phyloP scores from a whole-genome alignment of 2,888 invertebrate genomes.

The Nomada fucata region DNA sequence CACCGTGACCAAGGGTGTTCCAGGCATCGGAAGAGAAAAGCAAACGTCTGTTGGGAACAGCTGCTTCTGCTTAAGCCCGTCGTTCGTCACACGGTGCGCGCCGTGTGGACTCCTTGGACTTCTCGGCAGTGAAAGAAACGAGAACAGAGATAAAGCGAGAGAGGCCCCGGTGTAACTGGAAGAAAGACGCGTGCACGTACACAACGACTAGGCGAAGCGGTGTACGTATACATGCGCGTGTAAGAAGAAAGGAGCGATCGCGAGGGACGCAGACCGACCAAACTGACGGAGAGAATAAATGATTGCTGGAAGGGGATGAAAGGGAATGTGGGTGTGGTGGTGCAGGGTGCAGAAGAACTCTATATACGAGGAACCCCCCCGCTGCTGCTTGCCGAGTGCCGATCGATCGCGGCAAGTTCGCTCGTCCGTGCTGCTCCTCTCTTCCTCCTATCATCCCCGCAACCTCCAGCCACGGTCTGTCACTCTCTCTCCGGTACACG shows the following conservation, averaged over 20 bases:
- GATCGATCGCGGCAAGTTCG: constrained; percentile 77
- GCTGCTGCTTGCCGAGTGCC: constrained; percentile 73
- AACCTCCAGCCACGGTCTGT: constrained; percentile 14
- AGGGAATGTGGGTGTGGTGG: constrained; percentile 56
- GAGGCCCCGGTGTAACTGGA: constrained; percentile 17
- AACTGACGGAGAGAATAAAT: constrained; percentile 2
- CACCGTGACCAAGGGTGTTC: not conserved
- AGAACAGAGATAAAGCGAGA: constrained; percentile 5
- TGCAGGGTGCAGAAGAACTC: constrained; percentile 59
- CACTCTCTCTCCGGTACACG: constrained; percentile 34
- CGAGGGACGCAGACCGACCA: not conserved
- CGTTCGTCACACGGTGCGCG: constrained; percentile 54
- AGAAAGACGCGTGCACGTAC: constrained; percentile 23
- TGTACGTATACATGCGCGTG: not conserved
- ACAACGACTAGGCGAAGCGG: constrained; percentile 15
- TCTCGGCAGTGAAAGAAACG: constrained; percentile 1
- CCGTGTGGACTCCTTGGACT: constrained; percentile 30
- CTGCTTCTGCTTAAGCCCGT: constrained; percentile 62
- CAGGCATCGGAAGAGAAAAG: constrained; percentile 28
- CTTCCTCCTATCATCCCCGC: not conserved
- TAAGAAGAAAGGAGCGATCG: not conserved
- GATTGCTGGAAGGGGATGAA: constrained; percentile 34
- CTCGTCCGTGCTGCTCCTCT: constrained; percentile 61
- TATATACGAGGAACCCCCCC: constrained; percentile 61
- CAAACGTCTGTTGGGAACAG: constrained; percentile 61